phyloP scores from a whole-genome alignment of 2,113 vertebrate genomes.

The Progne subis region DNA sequence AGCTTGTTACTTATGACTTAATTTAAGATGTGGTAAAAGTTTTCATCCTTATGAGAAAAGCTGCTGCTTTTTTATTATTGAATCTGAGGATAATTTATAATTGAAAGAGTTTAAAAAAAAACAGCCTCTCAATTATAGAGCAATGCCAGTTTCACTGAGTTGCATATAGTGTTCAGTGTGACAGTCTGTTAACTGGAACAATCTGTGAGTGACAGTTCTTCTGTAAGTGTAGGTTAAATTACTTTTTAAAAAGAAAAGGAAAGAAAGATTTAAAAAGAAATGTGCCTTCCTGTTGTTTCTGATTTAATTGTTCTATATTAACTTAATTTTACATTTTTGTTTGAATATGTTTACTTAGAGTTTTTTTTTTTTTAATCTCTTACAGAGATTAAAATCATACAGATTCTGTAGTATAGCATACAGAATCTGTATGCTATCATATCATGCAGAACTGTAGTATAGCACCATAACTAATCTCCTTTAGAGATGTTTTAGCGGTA shows the following conservation, averaged over 20 bases:
- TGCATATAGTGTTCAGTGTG: neutral
- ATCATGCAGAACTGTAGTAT: neutral
- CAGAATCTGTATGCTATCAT: too few species aligned
- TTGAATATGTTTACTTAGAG: neutral
- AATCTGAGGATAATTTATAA: neutral
- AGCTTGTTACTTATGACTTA: neutral
- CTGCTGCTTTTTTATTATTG: neutral
- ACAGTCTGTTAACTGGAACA: neutral
- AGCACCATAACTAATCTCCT: neutral
- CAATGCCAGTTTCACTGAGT: neutral
- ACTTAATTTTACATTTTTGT: neutral
- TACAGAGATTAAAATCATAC: too few species aligned
- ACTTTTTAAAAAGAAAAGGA: neutral
- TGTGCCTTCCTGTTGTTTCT: neutral
- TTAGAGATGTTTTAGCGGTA: neutral
- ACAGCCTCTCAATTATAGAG: neutral
- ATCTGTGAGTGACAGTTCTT: neutral
- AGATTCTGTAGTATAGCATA: too few species aligned
- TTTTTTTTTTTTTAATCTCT: neutral
- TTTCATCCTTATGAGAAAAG: neutral
- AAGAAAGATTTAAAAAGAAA: too few species aligned
- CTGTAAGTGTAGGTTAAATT: neutral
- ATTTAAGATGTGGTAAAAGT: neutral
- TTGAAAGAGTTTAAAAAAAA: neutral
- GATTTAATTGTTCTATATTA: neutral